Percentiles rank a stretch among this genome's conserved stretches.
Conservation (phyloP, 1,140 invertebrate genomes). For the Drosophila seguyi region DNA sequence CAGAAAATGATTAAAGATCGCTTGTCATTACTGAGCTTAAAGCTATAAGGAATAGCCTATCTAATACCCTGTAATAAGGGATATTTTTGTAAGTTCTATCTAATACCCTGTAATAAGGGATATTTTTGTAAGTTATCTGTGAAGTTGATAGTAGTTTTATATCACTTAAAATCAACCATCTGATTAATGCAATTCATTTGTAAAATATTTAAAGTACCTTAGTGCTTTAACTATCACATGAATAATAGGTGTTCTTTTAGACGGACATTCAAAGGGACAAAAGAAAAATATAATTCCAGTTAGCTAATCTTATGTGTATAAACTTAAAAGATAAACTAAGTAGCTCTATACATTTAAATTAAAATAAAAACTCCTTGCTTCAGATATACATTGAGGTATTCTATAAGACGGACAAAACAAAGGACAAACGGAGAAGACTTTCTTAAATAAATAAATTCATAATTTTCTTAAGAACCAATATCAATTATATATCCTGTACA, state of each 20-base stretch:
- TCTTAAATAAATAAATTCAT: neutral
- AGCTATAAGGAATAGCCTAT: no score
- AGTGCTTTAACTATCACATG: neutral
- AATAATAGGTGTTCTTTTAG: neutral
- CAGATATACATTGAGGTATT: no score
- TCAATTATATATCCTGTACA: no score
- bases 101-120: neutral
- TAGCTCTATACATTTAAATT: neutral
- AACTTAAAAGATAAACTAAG: neutral
- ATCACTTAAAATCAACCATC: neutral
- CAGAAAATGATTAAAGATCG: slow-evolving; percentile 70
- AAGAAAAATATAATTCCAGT: neutral
- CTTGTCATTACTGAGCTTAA: slow-evolving; percentile 50
- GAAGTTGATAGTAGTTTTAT: no score
- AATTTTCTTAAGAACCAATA: neutral
- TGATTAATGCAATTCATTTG: neutral
- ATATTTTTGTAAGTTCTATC: neutral
- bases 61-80: neutral
- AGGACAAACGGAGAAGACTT: neutral
- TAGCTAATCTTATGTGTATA: neutral
- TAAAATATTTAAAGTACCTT: neutral
- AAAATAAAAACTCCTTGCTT: no score
- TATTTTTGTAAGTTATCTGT: no score
- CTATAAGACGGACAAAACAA: no score
- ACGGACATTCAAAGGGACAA: neutral